Evolutionary conservation across 2,113 vertebrate species (phyloP).

Genomic region (Heloderma charlesbogerti): DNA sequence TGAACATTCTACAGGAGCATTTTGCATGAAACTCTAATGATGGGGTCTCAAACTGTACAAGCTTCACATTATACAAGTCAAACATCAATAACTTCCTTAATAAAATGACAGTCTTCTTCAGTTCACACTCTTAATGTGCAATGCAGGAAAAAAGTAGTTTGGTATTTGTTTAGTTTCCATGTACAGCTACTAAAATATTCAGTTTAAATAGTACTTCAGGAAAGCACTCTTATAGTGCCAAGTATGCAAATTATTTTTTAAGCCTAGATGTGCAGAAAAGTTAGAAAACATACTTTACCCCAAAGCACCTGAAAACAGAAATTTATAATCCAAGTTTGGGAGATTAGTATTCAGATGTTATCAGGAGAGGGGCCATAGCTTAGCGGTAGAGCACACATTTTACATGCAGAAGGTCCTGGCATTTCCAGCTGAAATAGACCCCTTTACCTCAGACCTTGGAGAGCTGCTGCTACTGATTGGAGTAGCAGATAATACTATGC

Average conservation of each 20-base stretch:
- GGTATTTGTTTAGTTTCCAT: constrained; percentile 29
- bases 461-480: not conserved
- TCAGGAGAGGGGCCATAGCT: not conserved
- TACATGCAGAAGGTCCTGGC: not conserved
- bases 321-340: not conserved
- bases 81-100: constrained; percentile 17
- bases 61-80: constrained; percentile 45
- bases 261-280: constrained; percentile 12
- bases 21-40: constrained; percentile 41
- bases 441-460: not conserved
- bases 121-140: constrained; percentile 5
- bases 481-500: not conserved
- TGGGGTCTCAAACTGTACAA: constrained; percentile 17
- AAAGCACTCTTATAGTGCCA: constrained; percentile 25
- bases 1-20: constrained; percentile 46
- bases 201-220: not conserved
- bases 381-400: not conserved
- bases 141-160: not conserved
- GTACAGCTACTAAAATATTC: constrained; percentile 27
- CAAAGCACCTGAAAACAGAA: constrained; percentile 15
- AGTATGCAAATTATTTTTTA: constrained; percentile 9
- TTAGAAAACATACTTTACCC: constrained; percentile 4
- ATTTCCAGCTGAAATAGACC: not conserved
- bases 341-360: constrained; percentile 32
- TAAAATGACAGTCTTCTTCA: constrained; percentile 13